A percentile compares a stretch with the other conserved stretches of the same genome.
phyloP scores from a whole-genome alignment of 2,888 invertebrate genomes.

The Drosophila rubida region DNA sequence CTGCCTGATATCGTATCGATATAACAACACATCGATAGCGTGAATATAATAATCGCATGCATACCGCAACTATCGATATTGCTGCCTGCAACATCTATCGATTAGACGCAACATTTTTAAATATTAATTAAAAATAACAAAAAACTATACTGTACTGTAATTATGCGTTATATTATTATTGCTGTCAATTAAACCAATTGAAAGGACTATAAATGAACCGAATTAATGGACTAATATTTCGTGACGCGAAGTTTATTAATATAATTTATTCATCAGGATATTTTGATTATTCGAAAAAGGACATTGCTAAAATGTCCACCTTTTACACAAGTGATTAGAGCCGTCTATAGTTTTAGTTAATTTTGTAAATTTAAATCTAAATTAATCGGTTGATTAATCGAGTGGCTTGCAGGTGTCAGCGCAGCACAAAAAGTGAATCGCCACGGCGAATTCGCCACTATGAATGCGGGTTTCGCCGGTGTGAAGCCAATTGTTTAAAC shows the following conservation, averaged over 20 bases:
- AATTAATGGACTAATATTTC: too few relatives aligned
- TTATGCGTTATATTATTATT: too few relatives aligned
- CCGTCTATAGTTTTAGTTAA: too few relatives aligned
- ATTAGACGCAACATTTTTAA: constrained; percentile 8
- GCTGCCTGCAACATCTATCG: constrained; percentile 13
- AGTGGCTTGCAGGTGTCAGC: constrained; percentile 2
- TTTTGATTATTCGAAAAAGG: too few relatives aligned
- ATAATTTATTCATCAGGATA: too few relatives aligned
- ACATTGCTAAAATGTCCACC: too few relatives aligned
- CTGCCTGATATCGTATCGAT: constrained; percentile 59
- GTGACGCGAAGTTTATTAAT: too few relatives aligned
- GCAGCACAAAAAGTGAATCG: background rate
- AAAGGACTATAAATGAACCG: too few relatives aligned
- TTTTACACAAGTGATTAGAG: too few relatives aligned
- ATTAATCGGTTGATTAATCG: background rate
- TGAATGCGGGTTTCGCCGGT: constrained; percentile 6
- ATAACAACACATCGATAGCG: constrained; percentile 43
- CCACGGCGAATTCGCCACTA: constrained; percentile 37
- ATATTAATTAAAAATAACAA: background rate
- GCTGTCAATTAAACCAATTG: too few relatives aligned
- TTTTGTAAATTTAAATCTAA: background rate
- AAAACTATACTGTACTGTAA: too few relatives aligned
- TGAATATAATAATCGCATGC: background rate
- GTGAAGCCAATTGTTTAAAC: constrained; percentile 44
- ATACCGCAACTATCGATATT: constrained; percentile 7